Evolutionary conservation across 1,140 invertebrate species (phyloP).

Genomic region (Drosophila pectinifera): DNA sequence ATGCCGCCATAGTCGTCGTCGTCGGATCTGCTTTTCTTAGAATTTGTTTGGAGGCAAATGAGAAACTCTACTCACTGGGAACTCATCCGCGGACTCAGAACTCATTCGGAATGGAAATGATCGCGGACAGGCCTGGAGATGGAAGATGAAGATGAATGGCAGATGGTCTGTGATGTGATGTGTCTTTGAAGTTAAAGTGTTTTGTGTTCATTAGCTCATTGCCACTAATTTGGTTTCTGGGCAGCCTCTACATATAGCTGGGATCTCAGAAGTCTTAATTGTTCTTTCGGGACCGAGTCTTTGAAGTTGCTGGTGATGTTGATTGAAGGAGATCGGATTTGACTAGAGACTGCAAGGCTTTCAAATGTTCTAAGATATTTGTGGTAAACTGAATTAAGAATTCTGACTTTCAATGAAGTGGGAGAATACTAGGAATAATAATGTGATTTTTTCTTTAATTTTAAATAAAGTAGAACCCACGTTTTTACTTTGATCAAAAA

Average conservation of each 20-base stretch:
- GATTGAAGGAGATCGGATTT: constrained; percentile 19
- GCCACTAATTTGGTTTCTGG: constrained; percentile 55
- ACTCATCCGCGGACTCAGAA: constrained; percentile 34
- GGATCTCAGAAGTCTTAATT: constrained; percentile 65
- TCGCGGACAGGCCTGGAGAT: constrained; percentile 40
- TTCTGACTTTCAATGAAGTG: neutral
- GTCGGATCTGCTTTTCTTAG: constrained; percentile 63
- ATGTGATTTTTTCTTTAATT: neutral
- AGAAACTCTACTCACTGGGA: constrained; percentile 37
- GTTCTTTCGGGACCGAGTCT: constrained; percentile 29
- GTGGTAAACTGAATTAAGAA: neutral
- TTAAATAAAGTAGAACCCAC: neutral
- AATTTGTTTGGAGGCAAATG: constrained; percentile 57
- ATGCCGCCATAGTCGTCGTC: constrained; percentile 63
- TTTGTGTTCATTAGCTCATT: constrained; percentile 75
- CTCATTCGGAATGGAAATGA: constrained; percentile 64
- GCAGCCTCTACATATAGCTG: constrained; percentile 6
- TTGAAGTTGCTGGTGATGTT: constrained; percentile 3
- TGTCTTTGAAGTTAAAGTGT: constrained; percentile 68
- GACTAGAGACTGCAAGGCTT: constrained; percentile 1
- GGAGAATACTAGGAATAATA: constrained; percentile 1
- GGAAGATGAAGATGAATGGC: constrained; percentile 75
- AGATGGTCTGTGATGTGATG: constrained; percentile 54
- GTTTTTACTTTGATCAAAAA: neutral
- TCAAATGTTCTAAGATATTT: neutral